Percentiles rank a stretch among this genome's conserved stretches.
These are phyloP conservation scores for Scatophagus argus DNA, from an alignment of 2,113 vertebrate species.

Conservation along the genomic window DNA sequence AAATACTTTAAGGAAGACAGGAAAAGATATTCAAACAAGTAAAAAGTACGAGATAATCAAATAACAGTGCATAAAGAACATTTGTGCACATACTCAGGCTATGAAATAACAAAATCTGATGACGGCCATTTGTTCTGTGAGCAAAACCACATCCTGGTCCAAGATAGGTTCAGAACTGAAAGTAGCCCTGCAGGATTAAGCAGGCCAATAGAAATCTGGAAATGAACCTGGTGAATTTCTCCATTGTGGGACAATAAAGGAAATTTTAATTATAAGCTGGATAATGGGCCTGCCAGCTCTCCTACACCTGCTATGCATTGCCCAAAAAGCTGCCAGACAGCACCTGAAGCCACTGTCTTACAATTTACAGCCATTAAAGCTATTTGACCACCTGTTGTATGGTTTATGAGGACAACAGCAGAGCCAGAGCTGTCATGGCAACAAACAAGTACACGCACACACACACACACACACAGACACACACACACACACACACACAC, in stretches of 20 bases:
- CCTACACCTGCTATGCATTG: background rate
- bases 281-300: constrained; percentile 12
- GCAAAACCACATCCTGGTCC: background rate
- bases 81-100: background rate
- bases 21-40: background rate
- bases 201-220: background rate
- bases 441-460: background rate
- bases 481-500: too few relatives aligned
- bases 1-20: background rate
- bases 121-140: background rate
- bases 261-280: too few relatives aligned
- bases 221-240: constrained; percentile 18
- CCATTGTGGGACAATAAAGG: too few relatives aligned
- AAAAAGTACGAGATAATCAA: too few relatives aligned
- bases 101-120: background rate
- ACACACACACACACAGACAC: too few relatives aligned
- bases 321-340: background rate
- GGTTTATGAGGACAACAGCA: background rate
- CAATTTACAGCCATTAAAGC: background rate
- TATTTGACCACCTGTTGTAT: constrained; percentile 11
- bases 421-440: background rate
- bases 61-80: too few relatives aligned
- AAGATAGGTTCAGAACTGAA: background rate
- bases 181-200: background rate
- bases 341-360: background rate